Percentiles rank a stretch among this genome's conserved stretches.
These are phyloP conservation scores for Tribolium madens DNA, from an alignment of 1,140 invertebrate species.

Conservation along the genomic window DNA sequence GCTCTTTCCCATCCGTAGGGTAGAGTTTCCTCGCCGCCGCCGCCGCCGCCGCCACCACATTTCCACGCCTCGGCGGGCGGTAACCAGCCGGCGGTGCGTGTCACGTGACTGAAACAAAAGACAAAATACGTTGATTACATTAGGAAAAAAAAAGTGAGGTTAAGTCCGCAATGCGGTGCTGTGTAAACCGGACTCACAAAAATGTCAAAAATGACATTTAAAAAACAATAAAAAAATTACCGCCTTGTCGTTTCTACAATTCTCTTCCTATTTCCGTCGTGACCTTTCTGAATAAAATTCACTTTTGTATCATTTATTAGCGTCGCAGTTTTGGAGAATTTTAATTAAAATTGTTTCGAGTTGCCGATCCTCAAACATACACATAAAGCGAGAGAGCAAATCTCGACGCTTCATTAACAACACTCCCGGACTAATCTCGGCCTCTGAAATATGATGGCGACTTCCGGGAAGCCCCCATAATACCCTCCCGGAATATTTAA, in stretches of 20 bases:
- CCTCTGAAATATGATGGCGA: not conserved
- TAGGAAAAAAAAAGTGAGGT: not conserved
- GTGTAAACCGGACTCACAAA: not conserved
- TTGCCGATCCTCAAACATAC: not conserved
- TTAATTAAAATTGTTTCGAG: not conserved
- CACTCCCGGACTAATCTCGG: constrained; percentile 11
- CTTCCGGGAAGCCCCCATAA: constrained; percentile 5
- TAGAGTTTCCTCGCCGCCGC: constrained; percentile 68
- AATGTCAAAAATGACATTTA: too few relatives aligned
- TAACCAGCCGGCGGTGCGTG: constrained; percentile 84
- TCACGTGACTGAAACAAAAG: constrained; percentile 66
- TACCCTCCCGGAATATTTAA: not conserved
- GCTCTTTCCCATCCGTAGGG: constrained; percentile 93
- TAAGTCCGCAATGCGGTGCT: not conserved
- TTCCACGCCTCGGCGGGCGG: constrained; percentile 86
- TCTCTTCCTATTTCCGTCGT: too few relatives aligned
- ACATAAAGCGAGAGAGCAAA: not conserved
- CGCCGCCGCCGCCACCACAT: constrained; percentile 60
- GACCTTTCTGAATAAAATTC: too few relatives aligned
- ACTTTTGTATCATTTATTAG: too few relatives aligned
- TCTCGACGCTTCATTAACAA: constrained; percentile 24
- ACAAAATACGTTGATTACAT: too few relatives aligned
- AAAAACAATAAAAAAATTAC: too few relatives aligned
- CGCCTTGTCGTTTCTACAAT: too few relatives aligned
- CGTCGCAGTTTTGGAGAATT: not conserved